These are phyloP conservation scores for Melanerpes formicivorus DNA, from an alignment of 2,113 vertebrate species.

Conservation along the genomic window DNA sequence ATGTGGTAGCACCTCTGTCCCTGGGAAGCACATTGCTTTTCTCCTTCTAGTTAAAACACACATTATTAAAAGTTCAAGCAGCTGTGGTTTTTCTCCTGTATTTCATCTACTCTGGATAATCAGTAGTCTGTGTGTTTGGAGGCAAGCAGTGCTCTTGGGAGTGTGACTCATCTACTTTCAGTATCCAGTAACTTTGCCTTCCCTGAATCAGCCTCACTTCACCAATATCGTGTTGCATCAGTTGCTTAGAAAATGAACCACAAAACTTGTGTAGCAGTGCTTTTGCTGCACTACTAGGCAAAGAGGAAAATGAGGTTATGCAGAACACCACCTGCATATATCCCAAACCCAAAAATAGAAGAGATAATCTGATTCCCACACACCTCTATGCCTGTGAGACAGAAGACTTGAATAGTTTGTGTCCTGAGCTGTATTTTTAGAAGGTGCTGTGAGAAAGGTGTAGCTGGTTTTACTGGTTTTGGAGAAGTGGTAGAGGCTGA, in stretches of 20 bases:
- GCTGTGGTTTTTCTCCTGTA: neutral
- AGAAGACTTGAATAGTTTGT: slow-evolving; percentile 14
- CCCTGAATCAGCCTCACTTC: neutral
- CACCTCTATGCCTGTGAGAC: slow-evolving; percentile 12
- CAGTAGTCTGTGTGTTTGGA: neutral
- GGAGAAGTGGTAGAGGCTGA: neutral
- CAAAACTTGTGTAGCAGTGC: neutral
- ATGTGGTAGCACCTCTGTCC: neutral
- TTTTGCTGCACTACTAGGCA: neutral
- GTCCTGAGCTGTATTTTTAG: slow-evolving; percentile 19
- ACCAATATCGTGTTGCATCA: neutral
- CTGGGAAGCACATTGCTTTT: neutral
- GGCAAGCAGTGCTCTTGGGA: neutral
- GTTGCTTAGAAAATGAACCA: neutral
- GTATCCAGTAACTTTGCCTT: neutral
- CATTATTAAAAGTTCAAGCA: slow-evolving; percentile 1
- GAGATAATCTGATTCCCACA: slow-evolving; percentile 10
- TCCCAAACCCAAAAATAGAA: slow-evolving; percentile 1
- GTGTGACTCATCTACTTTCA: neutral
- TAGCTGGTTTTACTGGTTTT: slow-evolving; percentile 51
- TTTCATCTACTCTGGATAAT: neutral
- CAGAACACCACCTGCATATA: neutral
- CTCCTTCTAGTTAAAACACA: slow-evolving; percentile 8
- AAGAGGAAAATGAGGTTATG: slow-evolving; percentile 48
- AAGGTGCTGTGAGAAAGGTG: slow-evolving; percentile 10